Conservation (phyloP, 2,888 invertebrate species). For the Ichneumoninae sp. region DNA sequence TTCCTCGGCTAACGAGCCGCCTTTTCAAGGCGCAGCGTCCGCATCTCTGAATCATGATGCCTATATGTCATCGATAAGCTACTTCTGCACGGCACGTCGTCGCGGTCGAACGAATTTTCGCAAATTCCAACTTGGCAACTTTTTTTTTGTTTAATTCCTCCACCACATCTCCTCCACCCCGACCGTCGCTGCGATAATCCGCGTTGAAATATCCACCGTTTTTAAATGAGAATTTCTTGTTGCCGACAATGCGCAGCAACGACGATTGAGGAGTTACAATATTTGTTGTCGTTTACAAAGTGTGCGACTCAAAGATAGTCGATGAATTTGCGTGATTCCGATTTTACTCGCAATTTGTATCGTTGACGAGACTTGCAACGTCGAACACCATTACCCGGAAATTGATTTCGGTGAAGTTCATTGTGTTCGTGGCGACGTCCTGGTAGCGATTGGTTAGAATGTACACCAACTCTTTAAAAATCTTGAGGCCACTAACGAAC, state of each 20-base stretch:
- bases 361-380: slow-evolving; percentile 85
- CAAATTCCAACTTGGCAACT: not conserved
- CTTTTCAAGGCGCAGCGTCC: slow-evolving; percentile 39
- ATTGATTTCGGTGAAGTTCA: slow-evolving; percentile 87
- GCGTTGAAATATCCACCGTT: too few species aligned
- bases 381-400: slow-evolving; percentile 89
- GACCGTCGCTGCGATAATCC: too few species aligned
- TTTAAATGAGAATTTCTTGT: too few species aligned
- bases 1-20: slow-evolving; percentile 52
- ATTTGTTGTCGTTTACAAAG: too few species aligned
- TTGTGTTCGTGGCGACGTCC: slow-evolving; percentile 87
- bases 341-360: slow-evolving; percentile 82
- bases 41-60: slow-evolving; percentile 31
- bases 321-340: not conserved
- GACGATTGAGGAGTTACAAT: too few species aligned
- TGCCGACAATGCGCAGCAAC: too few species aligned
- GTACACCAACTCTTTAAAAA: slow-evolving; percentile 89
- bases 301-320: too few species aligned
- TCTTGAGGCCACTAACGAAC: slow-evolving; percentile 90
- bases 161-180: too few species aligned
- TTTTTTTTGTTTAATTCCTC: not conserved
- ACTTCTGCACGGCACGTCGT: slow-evolving; percentile 28
- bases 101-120: slow-evolving; percentile 20
- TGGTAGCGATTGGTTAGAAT: slow-evolving; percentile 89
- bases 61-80: slow-evolving; percentile 31